Conservation (phyloP, 2,113 vertebrate species). For the Eulemur macaco region DNA sequence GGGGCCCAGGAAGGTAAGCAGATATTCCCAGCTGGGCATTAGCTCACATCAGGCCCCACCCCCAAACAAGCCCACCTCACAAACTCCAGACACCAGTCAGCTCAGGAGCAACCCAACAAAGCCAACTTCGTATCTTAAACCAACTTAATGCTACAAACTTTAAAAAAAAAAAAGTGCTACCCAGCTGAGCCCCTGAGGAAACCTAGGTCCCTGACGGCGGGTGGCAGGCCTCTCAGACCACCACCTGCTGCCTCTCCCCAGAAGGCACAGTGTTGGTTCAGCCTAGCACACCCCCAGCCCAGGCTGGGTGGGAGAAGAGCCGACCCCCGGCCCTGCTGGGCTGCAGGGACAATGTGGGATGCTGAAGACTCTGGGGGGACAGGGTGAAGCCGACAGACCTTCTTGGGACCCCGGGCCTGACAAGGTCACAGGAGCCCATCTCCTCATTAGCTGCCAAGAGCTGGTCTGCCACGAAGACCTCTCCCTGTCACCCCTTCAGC, state of each 20-base stretch:
- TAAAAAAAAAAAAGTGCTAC: constrained; percentile 58
- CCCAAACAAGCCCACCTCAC: neutral
- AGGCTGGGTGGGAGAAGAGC: neutral
- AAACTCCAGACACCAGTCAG: neutral
- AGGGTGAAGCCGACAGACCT: neutral
- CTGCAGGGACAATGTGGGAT: neutral
- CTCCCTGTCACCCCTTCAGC: neutral
- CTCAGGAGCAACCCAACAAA: neutral
- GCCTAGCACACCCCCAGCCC: neutral
- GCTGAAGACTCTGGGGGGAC: neutral
- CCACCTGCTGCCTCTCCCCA: neutral
- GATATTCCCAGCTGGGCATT: neutral
- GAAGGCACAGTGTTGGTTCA: constrained; percentile 11
- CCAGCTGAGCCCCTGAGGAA: constrained; percentile 51
- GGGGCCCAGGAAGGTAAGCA: neutral
- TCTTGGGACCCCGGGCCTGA: neutral
- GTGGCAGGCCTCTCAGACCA: neutral
- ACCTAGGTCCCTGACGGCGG: constrained; percentile 55
- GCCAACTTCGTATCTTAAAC: constrained; percentile 51
- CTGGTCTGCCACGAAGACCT: neutral
- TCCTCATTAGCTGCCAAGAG: neutral
- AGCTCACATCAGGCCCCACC: neutral
- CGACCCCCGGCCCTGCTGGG: neutral
- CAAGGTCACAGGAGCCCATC: neutral
- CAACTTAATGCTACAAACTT: constrained; percentile 74